Conservation (phyloP, 2,888 invertebrate species). For the Aphelenchoides bicaudatus region DNA sequence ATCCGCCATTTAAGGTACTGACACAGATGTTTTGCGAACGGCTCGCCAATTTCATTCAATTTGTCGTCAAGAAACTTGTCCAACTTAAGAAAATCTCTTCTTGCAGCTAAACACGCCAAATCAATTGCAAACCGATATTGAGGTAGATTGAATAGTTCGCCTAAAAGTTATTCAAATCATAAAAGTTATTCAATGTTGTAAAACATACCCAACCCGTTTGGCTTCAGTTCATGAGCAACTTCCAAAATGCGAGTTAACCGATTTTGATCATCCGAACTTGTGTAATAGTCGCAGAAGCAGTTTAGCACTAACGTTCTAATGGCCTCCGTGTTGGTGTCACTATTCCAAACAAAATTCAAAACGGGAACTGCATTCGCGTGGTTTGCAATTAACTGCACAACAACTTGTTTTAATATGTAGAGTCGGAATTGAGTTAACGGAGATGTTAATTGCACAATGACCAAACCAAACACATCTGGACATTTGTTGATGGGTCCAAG, state of each 20-base stretch:
- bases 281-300: conserved; percentile 32
- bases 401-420: conserved; percentile 79
- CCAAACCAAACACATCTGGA: conserved; percentile 86
- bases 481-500: conserved; percentile 64
- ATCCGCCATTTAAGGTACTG: conserved; percentile 35
- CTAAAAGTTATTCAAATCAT: no score
- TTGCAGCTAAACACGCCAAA: conserved; percentile 89
- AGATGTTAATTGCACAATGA: conserved; percentile 74
- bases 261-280: conserved; percentile 71
- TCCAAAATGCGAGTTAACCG: conserved; percentile 89
- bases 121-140: conserved; percentile 90
- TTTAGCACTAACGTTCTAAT: conserved; percentile 16
- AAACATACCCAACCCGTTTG: conserved; percentile 72
- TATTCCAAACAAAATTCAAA: conserved; percentile 83
- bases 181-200: no score
- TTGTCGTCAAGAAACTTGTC: conserved; percentile 99
- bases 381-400: conserved; percentile 88
- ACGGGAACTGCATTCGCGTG: conserved; percentile 95
- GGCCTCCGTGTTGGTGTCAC: conserved; percentile 15
- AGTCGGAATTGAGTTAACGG: conserved; percentile 68
- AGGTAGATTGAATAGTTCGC: conserved; percentile 75
- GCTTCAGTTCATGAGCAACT: conserved; percentile 55
- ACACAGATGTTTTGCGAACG: conserved; percentile 38
- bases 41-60: conserved; percentile 73
- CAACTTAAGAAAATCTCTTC: conserved; percentile 90